Evolutionary conservation across 1,140 invertebrate species (phyloP), one percentile per base, ranked within the genome.

Genomic region (Campoletis sonorensis): DNA sequence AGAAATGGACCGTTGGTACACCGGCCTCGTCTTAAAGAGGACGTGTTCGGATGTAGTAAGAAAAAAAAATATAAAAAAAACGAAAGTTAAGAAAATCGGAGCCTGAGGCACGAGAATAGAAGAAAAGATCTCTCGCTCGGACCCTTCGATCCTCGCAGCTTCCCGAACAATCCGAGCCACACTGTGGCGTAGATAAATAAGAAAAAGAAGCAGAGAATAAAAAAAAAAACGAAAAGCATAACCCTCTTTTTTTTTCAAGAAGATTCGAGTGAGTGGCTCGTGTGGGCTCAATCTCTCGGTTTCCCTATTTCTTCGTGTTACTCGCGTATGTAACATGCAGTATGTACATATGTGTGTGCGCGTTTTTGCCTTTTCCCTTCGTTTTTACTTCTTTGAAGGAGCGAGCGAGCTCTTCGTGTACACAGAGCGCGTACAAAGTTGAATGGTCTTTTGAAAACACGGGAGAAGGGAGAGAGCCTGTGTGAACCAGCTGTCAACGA

Each of bases 1-100:
- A 79, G 64, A 80, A 37, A 40, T 75, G 68, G 54, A 78, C 61
- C 54, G 71, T 30, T 26, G 45, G 45, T 71, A 64, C 45, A 58
- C 72, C 61, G 75, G 73, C 40, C 40, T 45, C 76, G 76, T 71
- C 81, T 82, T 82, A 82, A 82, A 82, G 81, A 82, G 81, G 68
- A 68, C 64, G 76, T 82, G 81, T 61, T 51, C 76, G 23, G 45
- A 64, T 79, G 23, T n/a, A 26, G 5, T 4, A 37, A 75, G 72
- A 26, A 40, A 70, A 77, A 27, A n/a, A n/a, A n/a, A n/a, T n/a
- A n/a, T 4, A 37, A 75, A 61, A 26, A 40, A 70, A 77, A 27
- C 3, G 33, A 71, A 33, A 40, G 68, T 26, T 27, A 15, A n/a
- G 68, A 15, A 30, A 33, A 30, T 40, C 68, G 40, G 40, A 10